Base-by-base conservation (phyloP, 2,113 vertebrate species). In the Garra rufa region DNA sequence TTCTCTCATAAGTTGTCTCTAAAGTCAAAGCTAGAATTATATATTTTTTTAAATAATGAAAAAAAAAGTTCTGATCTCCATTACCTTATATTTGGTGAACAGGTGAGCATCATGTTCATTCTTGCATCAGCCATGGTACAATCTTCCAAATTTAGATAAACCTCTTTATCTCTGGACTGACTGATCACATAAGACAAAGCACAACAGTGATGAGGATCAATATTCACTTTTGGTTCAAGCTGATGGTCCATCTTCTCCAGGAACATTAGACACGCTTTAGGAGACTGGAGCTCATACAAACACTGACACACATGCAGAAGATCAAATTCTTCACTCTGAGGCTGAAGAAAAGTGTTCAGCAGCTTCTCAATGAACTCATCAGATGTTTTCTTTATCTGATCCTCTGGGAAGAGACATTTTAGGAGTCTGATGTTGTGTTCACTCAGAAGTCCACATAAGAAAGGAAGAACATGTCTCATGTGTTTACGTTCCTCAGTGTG, bases 201-300 rank as follows among this genome's bases (percentile, higher is more conserved):
- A 77, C 88, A 87, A 67, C 84, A 83, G 63, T 89, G 81, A 82
- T 87, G 59, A 67, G 87, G 88, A 69, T 89, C 88, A 73, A 88
- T 76, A 65, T 83, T 34, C 8, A 57, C 67, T 24, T 46, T 81
- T 44, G 9, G 52, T 21, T 88, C 50, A 9, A 88, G 63, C 43
- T 26, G 19, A 78, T 83, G 77, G 15, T 84, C 13, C 9, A 87
- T 43, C 76, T 83, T 83, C 43, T 67, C 75, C 59, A 89, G 81
- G 4, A 89, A 76, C 38, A 79, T n/a, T 17, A 52, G 48, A 3
- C 88, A 89, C 3, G 70, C 70, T 15, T 83, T 26, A 67, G 69
- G 26, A 55, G 85, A 87, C 73, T 88, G 87, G 41, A 79, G 75
- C 75, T 89, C 88, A 81, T 74, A 86, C 65, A 89, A 44, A 28